Evolutionary conservation across 2,113 vertebrate genomes (phyloP), one percentile per base, ranked within the genome.

Genomic region (Psittacus erithacus): DNA sequence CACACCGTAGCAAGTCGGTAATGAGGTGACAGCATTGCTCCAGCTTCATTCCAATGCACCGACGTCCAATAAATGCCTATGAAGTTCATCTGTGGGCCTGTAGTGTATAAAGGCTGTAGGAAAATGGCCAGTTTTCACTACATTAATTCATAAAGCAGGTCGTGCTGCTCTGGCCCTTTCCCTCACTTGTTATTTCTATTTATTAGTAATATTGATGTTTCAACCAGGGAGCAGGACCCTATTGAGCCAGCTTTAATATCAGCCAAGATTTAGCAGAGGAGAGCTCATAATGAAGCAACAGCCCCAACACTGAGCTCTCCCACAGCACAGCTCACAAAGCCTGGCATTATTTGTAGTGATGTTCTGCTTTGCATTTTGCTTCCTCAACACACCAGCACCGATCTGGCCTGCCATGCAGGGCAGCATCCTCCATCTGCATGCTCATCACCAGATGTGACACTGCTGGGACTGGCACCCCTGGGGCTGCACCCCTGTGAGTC

Each of bases 201-300:
- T 96, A 97, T 96, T 94, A 94, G 86, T 24, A 92, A 88, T 96
- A 96, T 93, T 96, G 93, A 96, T 91, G 88, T 96, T 96, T 93
- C 86, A 95, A 90, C 43, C 65, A 84, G 91, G 92, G 95, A 96
- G 90, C 93, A 94, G 92, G 95, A 96, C 95, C 95, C 96, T 55
- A 84, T 90, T 0, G 76, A 95, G 92, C 92, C 86, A 62, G 90
- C 86, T 96, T 92, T 92, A 93, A 75, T 89, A 87, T 75, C 73
- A 86, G 68, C 18, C 38, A 86, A 86, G 95, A 95, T 93, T 93
- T 93, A 94, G 82, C 95, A 76, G 76, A 50, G 70, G 82, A 76
- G 77, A 9, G 4, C 69, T 81, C 47, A 18, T 63, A 86, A 71
- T 1, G 69, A 71, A 75, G 57, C 44, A 86, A 20, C 65, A 78